phyloP scores from a whole-genome alignment of 2,797 vertebrate genomes.

The Dendrocincla tyrannina region DNA sequence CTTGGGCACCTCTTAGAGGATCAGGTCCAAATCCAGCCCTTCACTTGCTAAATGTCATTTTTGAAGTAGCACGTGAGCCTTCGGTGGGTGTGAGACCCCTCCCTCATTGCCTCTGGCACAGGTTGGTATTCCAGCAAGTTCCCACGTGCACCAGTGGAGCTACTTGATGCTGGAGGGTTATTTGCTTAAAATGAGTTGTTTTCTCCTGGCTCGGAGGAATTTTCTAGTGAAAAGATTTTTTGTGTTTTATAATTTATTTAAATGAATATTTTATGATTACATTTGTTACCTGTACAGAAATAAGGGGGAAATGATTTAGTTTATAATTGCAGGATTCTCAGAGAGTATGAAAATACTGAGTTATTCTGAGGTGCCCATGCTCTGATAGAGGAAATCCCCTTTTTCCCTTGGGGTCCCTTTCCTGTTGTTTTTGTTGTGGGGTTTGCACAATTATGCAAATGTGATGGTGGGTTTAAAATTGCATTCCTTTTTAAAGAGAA shows the following conservation, averaged over 20 bases:
- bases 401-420: not conserved
- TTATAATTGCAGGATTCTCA: not conserved
- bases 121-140: not conserved
- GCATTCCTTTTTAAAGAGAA: not conserved
- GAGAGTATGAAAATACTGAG: not conserved
- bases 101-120: not conserved
- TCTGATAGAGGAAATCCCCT: not conserved
- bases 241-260: not conserved
- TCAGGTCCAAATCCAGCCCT: not conserved
- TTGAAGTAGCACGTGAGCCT: not conserved
- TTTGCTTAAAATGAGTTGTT: not conserved
- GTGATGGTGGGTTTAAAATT: not conserved
- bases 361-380: not conserved
- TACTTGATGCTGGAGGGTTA: not conserved
- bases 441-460: not conserved
- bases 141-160: not conserved
- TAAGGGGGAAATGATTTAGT: not conserved
- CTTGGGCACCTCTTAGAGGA: not conserved
- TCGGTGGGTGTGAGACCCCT: not conserved
- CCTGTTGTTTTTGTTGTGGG: too few species aligned
- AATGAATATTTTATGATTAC: not conserved
- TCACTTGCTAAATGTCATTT: not conserved
- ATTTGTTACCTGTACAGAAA: not conserved
- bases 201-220: not conserved
- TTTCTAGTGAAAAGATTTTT: not conserved